Evolutionary conservation across 2,888 invertebrate species (phyloP), one percentile per base, ranked within the genome.

Genomic region (Iselma pallidipennis): DNA sequence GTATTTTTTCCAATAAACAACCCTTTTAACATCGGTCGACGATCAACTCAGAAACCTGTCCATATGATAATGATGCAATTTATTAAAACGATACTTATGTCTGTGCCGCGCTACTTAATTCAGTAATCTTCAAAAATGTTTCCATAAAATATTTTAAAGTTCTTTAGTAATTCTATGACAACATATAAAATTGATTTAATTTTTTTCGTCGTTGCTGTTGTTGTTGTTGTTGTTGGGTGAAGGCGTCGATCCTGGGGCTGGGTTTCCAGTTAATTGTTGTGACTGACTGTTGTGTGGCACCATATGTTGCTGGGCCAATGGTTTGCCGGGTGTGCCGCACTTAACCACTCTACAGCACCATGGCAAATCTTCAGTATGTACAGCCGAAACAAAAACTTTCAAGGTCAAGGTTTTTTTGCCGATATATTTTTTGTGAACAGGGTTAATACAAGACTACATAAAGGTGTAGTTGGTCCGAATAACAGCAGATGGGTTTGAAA

Each of bases 21-120:
- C 61, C 65, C 61, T 50, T 60, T 59, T 37, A 26, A 45, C 19
- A 5, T 52, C 23, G 33, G 49, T 48, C 61, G 52, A 42, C 45
- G 26, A 51, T 51, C 48, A 25, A 48, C 31, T 42, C 37, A 19
- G 45, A 21, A 45, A 45, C 45, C 10, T 2, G 21, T 25, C 62
- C 62, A 58, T 62, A 62, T 62, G 55, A 21, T 62, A 58, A 62
- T 62, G 49, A 31, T 33, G 58, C 55, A 67, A 71, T 72, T 70
- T 71, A 70, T 66, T 66, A 63, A 66, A 71, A 70, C 68, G 61
- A 70, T 63, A 37, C 16, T 6, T 25, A 68, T 61, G 67, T 67
- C 66, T 64, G 65, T 61, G 60, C n/a, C n/a, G n/a, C n/a, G 57
- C 64, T 66, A 66, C 65, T 16, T 7, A 16, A n/a, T n/a, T n/a